Percentiles rank a stretch among this genome's conserved stretches.
Conservation (phyloP, 2,888 invertebrate genomes). For the Eilema caniola region DNA sequence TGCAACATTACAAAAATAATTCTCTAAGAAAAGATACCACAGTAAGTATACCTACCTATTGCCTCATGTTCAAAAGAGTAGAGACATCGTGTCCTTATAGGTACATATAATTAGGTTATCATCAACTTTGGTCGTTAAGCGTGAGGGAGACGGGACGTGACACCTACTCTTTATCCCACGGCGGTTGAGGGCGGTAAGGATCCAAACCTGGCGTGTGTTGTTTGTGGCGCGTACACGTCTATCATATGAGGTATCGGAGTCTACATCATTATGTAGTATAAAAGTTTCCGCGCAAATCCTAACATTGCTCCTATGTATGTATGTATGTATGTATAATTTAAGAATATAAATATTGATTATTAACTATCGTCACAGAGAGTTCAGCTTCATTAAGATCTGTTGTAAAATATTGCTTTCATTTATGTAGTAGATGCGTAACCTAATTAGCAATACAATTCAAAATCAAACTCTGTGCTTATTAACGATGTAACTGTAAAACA, state of each 20-base stretch:
- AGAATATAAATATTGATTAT: constrained; percentile 44
- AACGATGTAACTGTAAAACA: constrained; percentile 72
- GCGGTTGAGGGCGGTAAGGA: constrained; percentile 36
- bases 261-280: constrained; percentile 57
- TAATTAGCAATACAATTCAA: constrained; percentile 73
- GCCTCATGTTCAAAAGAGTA: constrained; percentile 66
- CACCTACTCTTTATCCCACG: constrained; percentile 62
- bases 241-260: constrained; percentile 54
- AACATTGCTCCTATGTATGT: constrained; percentile 48
- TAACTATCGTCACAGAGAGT: constrained; percentile 40
- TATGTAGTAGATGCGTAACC: constrained; percentile 54
- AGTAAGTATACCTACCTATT: constrained; percentile 67
- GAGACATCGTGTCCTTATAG: constrained; percentile 57
- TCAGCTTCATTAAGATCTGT: constrained; percentile 40
- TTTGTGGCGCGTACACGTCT: constrained; percentile 53
- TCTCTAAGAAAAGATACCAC: constrained; percentile 70
- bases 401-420: constrained; percentile 66
- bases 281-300: constrained; percentile 56
- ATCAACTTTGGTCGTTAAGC: constrained; percentile 44
- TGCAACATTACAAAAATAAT: constrained; percentile 79
- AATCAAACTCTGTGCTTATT: constrained; percentile 70
- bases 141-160: constrained; percentile 55
- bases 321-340: constrained; percentile 42
- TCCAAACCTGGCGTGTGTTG: constrained; percentile 41
- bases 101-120: constrained; percentile 36